A percentile compares a stretch with the other conserved stretches of the same genome.
Evolutionary conservation across 1,140 invertebrate genomes (phyloP).

Genomic region (Drosophila pallidifrons): DNA sequence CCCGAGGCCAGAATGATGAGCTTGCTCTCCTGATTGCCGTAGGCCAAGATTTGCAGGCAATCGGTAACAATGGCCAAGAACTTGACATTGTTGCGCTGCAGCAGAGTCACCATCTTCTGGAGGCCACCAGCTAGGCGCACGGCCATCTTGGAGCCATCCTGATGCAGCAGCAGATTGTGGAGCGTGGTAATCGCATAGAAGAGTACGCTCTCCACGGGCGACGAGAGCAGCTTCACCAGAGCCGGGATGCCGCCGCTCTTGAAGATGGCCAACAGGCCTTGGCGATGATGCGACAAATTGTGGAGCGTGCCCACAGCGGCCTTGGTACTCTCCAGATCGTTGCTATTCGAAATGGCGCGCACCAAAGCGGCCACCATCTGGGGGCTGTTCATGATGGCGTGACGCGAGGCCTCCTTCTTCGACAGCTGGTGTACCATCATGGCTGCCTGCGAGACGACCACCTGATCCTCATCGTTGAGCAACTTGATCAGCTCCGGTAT

Average conservation of each 20-base stretch:
- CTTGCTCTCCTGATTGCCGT: slow-evolving; percentile 99
- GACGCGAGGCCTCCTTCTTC: slow-evolving; percentile 99
- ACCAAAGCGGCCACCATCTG: slow-evolving; percentile 98
- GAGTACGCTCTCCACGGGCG: slow-evolving; percentile 97
- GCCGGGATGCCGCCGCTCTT: slow-evolving; percentile 99
- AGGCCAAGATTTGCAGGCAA: slow-evolving; percentile 98
- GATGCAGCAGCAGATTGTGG: slow-evolving; percentile 98
- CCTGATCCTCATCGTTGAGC: slow-evolving; percentile 99
- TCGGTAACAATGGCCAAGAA: slow-evolving; percentile 99
- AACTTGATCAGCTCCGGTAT: slow-evolving; percentile 99
- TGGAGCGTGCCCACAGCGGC: slow-evolving; percentile 98
- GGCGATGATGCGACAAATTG: slow-evolving; percentile 98
- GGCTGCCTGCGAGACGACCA: slow-evolving; percentile 98
- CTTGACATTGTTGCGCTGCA: slow-evolving; percentile 98
- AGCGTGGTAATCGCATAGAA: slow-evolving; percentile 99
- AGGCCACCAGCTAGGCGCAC: slow-evolving; percentile 97
- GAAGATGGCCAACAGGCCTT: slow-evolving; percentile 98
- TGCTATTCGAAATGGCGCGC: slow-evolving; percentile 96
- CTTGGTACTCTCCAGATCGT: slow-evolving; percentile 98
- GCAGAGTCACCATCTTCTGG: slow-evolving; percentile 98
- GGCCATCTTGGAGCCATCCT: slow-evolving; percentile 99
- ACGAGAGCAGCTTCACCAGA: slow-evolving; percentile 97
- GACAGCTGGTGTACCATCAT: slow-evolving; percentile 99
- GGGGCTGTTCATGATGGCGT: slow-evolving; percentile 99
- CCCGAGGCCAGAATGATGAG: slow-evolving; percentile 98